phyloP scores from a whole-genome alignment of 2,888 invertebrate genomes.

The Acleris literana region DNA sequence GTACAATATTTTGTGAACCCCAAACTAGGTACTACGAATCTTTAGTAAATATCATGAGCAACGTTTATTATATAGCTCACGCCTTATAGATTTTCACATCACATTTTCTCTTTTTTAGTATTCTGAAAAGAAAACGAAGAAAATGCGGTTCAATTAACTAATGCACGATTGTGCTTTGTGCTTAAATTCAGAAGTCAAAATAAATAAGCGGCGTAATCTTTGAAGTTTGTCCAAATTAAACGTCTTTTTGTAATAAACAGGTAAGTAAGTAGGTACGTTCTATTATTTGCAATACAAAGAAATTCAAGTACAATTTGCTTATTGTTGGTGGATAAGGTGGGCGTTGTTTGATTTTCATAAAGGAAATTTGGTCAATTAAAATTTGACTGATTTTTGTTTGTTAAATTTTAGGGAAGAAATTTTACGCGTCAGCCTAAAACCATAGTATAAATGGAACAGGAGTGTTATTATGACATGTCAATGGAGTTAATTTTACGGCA shows the following conservation, averaged over 20 bases:
- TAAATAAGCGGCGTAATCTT: slow-evolving; percentile 39
- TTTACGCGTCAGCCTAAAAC: too few species aligned
- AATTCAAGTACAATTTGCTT: slow-evolving; percentile 31
- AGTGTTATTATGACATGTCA: too few species aligned
- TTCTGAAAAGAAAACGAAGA: slow-evolving; percentile 40
- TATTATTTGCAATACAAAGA: slow-evolving; percentile 36
- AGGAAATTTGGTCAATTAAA: slow-evolving; percentile 35
- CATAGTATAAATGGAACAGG: too few species aligned
- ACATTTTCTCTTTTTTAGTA: slow-evolving; percentile 21
- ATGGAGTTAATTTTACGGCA: too few species aligned
- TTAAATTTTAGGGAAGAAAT: background rate
- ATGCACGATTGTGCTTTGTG: slow-evolving; percentile 46
- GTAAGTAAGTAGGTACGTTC: slow-evolving; percentile 11
- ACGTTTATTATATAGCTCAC: slow-evolving; percentile 20
- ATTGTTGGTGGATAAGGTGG: slow-evolving; percentile 28
- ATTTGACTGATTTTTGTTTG: slow-evolving; percentile 45
- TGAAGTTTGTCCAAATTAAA: slow-evolving; percentile 37
- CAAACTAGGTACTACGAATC: too few species aligned
- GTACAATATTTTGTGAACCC: too few species aligned
- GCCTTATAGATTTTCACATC: slow-evolving; percentile 37
- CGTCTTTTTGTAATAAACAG: slow-evolving; percentile 33
- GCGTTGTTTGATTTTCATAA: slow-evolving; percentile 27
- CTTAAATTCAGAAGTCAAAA: slow-evolving; percentile 43
- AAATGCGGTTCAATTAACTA: slow-evolving; percentile 50
- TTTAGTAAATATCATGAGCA: too few species aligned